Evolutionary conservation across 2,113 vertebrate species (phyloP), one percentile per base, ranked within the genome.

Genomic region (Caranx ignobilis): DNA sequence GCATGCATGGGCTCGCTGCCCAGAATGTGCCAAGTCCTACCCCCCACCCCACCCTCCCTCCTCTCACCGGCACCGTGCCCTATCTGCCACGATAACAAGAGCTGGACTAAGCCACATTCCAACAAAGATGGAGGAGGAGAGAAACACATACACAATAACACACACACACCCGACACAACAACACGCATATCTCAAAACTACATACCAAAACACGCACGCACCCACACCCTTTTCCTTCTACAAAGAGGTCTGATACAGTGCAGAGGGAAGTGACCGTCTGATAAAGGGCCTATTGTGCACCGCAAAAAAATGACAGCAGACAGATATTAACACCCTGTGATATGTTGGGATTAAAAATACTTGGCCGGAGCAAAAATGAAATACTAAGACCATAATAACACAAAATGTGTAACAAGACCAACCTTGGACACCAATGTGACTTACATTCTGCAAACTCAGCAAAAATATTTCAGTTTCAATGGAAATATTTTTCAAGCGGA

Each of bases 1-100:
- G 77, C 84, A 82, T 63, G 57, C 75, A 84, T 37, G 78, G 92
- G 91, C 91, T 76, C 39, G 45, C 61, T 77, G 88, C 91, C 91
- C 89, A 90, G 90, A 91, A 90, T 92, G 88, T 86, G 82, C 87
- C 81, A 80, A 8, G 59, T 54, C 64, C 70, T 78, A 41, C 64
- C 85, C 66, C 35, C 57, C 7, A 21, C 39, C 32, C 50, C 71
- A 67, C 68, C 2, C 26, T 78, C 69, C 71, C 13, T 5, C 18
- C 70, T 48, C 50, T 60, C 80, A 71, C 83, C 60, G 18, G 75
- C 89, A 83, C 81, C 57, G 5, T 71, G 83, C 77, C 81, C 82
- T 82, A 86, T 92, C 92, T 88, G 71, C 83, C 84, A 83, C 52
- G 80, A 93, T 89, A 93, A 94, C 88, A 86, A 87, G 79, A 79